Evolutionary conservation across 2,113 vertebrate species (phyloP).

Genomic region (Lepus timidus): DNA sequence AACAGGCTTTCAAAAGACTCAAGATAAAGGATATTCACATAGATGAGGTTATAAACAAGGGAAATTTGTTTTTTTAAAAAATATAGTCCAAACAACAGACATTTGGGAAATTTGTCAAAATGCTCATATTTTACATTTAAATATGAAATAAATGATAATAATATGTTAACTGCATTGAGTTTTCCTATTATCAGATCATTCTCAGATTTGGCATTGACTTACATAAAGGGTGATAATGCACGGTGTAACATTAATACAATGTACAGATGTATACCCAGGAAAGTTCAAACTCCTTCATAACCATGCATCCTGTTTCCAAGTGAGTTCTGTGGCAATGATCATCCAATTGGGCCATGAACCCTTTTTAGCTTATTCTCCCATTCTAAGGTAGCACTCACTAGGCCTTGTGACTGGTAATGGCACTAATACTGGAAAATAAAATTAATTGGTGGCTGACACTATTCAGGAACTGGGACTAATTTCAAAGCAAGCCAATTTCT

Average conservation of each 20-base stretch:
- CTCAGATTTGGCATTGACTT: conserved; percentile 22
- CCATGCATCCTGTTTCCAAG: neutral
- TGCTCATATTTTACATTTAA: neutral
- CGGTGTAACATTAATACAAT: neutral
- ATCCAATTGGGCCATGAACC: neutral
- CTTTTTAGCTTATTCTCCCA: neutral
- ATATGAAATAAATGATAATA: neutral
- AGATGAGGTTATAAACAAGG: neutral
- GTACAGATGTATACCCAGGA: neutral
- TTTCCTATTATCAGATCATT: neutral
- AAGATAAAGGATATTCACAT: neutral
- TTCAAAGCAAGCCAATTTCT: conserved; percentile 55
- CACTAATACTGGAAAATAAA: conserved; percentile 40
- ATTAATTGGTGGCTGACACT: neutral
- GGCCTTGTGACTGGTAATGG: neutral
- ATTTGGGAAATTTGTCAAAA: conserved; percentile 32
- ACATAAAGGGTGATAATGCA: neutral
- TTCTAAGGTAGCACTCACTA: neutral
- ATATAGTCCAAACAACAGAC: neutral
- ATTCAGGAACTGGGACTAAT: neutral
- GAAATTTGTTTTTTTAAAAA: neutral
- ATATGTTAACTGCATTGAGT: neutral
- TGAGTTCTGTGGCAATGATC: neutral
- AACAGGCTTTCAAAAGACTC: conserved; percentile 23
- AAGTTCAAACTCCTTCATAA: neutral